Conservation (phyloP, 2,888 invertebrate species). For the Melanargia galathea region DNA sequence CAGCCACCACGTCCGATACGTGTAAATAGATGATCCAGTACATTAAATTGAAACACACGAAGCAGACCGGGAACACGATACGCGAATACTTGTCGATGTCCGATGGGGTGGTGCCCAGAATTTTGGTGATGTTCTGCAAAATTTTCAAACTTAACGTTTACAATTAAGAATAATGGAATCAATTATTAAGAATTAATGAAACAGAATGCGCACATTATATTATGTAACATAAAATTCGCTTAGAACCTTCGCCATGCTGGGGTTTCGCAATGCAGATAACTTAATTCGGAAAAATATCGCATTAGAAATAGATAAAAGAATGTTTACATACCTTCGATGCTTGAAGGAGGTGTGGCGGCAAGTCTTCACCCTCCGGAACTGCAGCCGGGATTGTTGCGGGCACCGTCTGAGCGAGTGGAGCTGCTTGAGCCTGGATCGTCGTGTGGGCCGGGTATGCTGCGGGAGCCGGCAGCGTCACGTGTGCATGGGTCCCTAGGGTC, state of each 20-base stretch:
- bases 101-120: conserved; percentile 95
- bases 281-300: too few relatives aligned
- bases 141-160: conserved; percentile 49
- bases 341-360: conserved; percentile 83
- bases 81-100: conserved; percentile 99
- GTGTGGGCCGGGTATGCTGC: conserved; percentile 40
- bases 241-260: conserved; percentile 30
- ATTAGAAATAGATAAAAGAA: background rate
- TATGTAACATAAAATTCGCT: conserved; percentile 9
- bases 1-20: conserved; percentile 96
- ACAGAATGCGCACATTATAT: conserved; percentile 12
- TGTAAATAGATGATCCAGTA: conserved; percentile 98
- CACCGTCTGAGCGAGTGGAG: background rate
- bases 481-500: background rate
- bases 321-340: conserved; percentile 56
- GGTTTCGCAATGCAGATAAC: conserved; percentile 13
- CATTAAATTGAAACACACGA: conserved; percentile 99
- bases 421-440: background rate
- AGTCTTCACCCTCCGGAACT: conserved; percentile 41
- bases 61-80: conserved; percentile 98
- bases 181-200: conserved; percentile 22
- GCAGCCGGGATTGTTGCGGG: conserved; percentile 54
- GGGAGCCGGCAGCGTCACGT: background rate
- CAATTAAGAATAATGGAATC: too few relatives aligned
- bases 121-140: conserved; percentile 91